Conservation (phyloP, 2,113 vertebrate genomes). For the Piliocolobus tephrosceles region DNA sequence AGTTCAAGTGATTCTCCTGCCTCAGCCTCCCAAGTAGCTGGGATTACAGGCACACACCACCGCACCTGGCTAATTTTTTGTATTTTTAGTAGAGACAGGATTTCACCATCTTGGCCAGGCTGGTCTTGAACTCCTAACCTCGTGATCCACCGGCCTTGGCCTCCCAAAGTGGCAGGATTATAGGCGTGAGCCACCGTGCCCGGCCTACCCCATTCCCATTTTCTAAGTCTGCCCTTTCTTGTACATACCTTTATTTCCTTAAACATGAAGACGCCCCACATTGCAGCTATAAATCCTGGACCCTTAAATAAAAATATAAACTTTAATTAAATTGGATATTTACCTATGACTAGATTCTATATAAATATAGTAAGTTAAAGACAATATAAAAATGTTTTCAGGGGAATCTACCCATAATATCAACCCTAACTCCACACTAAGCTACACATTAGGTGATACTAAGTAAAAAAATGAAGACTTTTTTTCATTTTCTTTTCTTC, state of each 20-base stretch:
- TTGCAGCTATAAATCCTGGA: slow-evolving; percentile 90
- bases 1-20: too few relatives aligned
- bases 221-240: background rate
- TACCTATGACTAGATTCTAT: background rate
- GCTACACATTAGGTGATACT: background rate
- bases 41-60: too few relatives aligned
- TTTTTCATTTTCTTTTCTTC: background rate
- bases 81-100: too few relatives aligned
- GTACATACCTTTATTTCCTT: slow-evolving; percentile 92
- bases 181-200: too few relatives aligned
- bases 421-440: background rate
- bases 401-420: background rate
- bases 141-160: too few relatives aligned
- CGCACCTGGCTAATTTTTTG: too few relatives aligned
- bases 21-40: too few relatives aligned
- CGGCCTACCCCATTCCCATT: background rate
- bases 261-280: slow-evolving; percentile 93
- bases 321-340: slow-evolving; percentile 37
- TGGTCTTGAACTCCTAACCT: too few relatives aligned
- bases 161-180: too few relatives aligned
- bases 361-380: background rate
- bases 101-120: too few relatives aligned
- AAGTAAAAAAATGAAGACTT: background rate
- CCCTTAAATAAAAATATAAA: slow-evolving; percentile 84
- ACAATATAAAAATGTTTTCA: background rate